Percentiles rank a stretch among this genome's conserved stretches.
These are phyloP conservation scores for Octonoba sinensis DNA, from an alignment of 2,888 invertebrate species.

Conservation along the genomic window DNA sequence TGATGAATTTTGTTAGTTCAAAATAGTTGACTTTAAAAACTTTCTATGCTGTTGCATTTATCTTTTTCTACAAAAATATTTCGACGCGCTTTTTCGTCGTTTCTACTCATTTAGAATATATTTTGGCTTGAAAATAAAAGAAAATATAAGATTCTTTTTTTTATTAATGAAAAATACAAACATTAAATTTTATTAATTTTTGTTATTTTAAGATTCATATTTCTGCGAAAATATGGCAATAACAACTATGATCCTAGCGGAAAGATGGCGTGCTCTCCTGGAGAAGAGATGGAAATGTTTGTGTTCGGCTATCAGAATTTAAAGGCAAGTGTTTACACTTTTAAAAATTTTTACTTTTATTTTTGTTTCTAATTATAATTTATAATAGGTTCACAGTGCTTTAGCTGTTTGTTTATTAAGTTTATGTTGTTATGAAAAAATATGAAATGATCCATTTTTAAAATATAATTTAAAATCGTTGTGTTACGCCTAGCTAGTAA, in stretches of 20 bases:
- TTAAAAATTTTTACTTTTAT: slow-evolving; percentile 1
- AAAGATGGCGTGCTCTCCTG: slow-evolving; percentile 62
- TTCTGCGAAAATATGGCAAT: slow-evolving; percentile 61
- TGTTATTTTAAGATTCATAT: slow-evolving; percentile 50
- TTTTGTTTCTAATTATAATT: not conserved
- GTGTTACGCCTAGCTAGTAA: slow-evolving; percentile 63
- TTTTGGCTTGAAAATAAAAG: not conserved
- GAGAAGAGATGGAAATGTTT: slow-evolving; percentile 58
- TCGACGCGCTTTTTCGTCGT: too few species aligned
- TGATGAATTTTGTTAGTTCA: too few species aligned
- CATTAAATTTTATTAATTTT: slow-evolving; percentile 4
- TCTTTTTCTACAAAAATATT: too few species aligned
- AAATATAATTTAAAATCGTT: slow-evolving; percentile 60
- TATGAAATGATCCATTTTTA: slow-evolving; percentile 46
- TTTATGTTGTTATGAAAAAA: not conserved
- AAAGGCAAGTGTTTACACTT: slow-evolving; percentile 39
- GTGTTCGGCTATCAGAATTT: slow-evolving; percentile 54
- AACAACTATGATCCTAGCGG: slow-evolving; percentile 51
- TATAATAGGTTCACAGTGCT: not conserved
- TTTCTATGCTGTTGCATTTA: too few species aligned
- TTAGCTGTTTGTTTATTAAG: not conserved
- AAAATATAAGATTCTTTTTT: not conserved
- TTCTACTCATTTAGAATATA: too few species aligned
- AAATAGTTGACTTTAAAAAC: too few species aligned
- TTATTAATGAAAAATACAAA: slow-evolving; percentile 3